phyloP scores from a whole-genome alignment of 2,113 vertebrate species.

The Falco punctatus region DNA sequence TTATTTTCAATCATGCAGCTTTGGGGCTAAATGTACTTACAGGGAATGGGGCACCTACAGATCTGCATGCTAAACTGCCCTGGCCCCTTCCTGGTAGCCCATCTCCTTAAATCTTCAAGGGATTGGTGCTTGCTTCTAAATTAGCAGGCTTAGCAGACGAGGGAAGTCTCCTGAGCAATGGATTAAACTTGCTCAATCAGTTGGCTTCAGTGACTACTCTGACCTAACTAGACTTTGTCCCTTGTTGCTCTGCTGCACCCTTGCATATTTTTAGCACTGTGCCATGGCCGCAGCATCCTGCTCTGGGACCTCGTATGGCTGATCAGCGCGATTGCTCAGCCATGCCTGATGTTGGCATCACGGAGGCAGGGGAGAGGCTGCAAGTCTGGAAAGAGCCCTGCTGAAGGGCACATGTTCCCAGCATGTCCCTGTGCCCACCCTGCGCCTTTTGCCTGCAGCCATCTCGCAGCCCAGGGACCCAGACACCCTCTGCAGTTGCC shows the following conservation, averaged over 20 bases:
- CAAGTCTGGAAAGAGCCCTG: not conserved
- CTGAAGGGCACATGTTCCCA: not conserved
- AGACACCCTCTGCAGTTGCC: not conserved
- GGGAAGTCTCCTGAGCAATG: not conserved
- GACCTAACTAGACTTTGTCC: not conserved
- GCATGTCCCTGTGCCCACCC: not conserved
- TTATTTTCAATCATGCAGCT: not conserved
- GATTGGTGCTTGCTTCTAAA: not conserved
- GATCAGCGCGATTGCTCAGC: not conserved
- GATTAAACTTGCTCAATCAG: not conserved
- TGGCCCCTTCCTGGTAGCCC: not conserved
- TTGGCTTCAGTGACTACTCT: not conserved
- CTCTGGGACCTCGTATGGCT: rapidly evolving
- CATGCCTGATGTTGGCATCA: not conserved
- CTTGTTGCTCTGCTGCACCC: not conserved
- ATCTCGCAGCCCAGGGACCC: not conserved
- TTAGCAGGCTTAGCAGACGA: not conserved
- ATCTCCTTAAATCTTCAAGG: not conserved
- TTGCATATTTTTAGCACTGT: not conserved
- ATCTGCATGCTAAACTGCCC: rapidly evolving
- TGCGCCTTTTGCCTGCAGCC: not conserved
- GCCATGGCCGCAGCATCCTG: rapidly evolving
- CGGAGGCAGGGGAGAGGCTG: not conserved
- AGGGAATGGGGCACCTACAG: not conserved
- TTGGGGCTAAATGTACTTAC: rapidly evolving